A percentile compares a stretch with the other conserved stretches of the same genome.
Evolutionary conservation across 2,888 invertebrate species (phyloP).

Genomic region (Rhopalosiphum nymphaeae): DNA sequence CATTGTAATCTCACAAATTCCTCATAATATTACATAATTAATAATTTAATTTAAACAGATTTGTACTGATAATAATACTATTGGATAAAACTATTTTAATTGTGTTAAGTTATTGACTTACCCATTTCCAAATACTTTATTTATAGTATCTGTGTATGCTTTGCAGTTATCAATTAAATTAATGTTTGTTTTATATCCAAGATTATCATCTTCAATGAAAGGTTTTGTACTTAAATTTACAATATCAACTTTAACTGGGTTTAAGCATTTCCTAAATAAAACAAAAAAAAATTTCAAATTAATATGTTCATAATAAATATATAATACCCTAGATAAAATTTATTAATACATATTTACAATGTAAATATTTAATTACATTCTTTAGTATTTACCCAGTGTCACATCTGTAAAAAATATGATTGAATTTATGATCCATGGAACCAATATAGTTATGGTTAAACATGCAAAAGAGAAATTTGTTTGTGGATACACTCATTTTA

Average conservation of each 20-base stretch:
- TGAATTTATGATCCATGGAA: constrained; percentile 50
- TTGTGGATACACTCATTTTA: constrained; percentile 40
- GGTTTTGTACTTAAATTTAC: constrained; percentile 60
- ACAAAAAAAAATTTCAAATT: background rate
- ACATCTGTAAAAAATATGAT: constrained; percentile 56
- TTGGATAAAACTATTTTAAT: background rate
- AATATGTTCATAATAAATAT: background rate
- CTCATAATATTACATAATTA: background rate
- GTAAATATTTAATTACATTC: background rate
- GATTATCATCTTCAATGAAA: constrained; percentile 47
- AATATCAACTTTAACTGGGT: constrained; percentile 49
- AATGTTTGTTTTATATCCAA: constrained; percentile 58
- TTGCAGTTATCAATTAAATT: constrained; percentile 58
- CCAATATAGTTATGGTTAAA: constrained; percentile 29
- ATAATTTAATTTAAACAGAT: background rate
- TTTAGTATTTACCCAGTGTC: constrained; percentile 35
- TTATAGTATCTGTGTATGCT: constrained; percentile 43
- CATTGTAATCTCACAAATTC: background rate
- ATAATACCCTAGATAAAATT: background rate
- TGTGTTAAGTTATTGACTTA: background rate
- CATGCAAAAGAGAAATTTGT: constrained; percentile 48
- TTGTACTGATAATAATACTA: background rate
- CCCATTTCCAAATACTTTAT: constrained; percentile 46
- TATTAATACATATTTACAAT: background rate
- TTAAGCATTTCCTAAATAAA: constrained; percentile 49